phyloP scores from a whole-genome alignment of 2,888 invertebrate species.

The Lepidochitona cinerea region DNA sequence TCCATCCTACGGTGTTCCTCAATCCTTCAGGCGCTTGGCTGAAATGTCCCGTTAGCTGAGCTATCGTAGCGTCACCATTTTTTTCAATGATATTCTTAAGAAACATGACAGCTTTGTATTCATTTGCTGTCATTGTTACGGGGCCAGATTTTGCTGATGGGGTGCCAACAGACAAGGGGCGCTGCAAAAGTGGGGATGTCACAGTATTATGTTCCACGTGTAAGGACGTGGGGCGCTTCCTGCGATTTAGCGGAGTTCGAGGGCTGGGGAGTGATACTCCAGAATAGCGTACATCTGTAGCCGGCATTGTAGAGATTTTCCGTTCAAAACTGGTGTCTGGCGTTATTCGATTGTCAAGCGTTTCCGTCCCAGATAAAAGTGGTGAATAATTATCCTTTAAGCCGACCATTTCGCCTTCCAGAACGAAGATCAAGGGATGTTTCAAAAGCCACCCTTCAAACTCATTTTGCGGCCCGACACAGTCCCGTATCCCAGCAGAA shows the following conservation, averaged over 20 bases:
- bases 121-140: slow-evolving; percentile 70
- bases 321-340: not conserved
- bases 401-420: slow-evolving; percentile 68
- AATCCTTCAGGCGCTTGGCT: slow-evolving; percentile 67
- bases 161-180: slow-evolving; percentile 13
- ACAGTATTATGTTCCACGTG: slow-evolving; percentile 11
- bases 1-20: slow-evolving; percentile 68
- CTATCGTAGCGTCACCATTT: slow-evolving; percentile 62
- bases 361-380: not conserved
- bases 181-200: not conserved
- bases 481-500: slow-evolving; percentile 89
- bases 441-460: slow-evolving; percentile 68
- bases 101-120: slow-evolving; percentile 71
- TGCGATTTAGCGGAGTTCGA: not conserved
- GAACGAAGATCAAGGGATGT: slow-evolving; percentile 70
- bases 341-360: not conserved
- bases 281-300: not conserved
- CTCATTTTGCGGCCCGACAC: slow-evolving; percentile 70
- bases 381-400: slow-evolving; percentile 52
- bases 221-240: slow-evolving; percentile 9
- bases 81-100: slow-evolving; percentile 69
- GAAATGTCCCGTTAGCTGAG: slow-evolving; percentile 62
- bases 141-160: slow-evolving; percentile 44
- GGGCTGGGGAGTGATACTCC: not conserved
- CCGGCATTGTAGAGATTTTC: not conserved